A percentile compares a stretch with the other conserved stretches of the same genome.
Conservation (phyloP, 2,797 vertebrate genomes). For the Lithobates pipiens region DNA sequence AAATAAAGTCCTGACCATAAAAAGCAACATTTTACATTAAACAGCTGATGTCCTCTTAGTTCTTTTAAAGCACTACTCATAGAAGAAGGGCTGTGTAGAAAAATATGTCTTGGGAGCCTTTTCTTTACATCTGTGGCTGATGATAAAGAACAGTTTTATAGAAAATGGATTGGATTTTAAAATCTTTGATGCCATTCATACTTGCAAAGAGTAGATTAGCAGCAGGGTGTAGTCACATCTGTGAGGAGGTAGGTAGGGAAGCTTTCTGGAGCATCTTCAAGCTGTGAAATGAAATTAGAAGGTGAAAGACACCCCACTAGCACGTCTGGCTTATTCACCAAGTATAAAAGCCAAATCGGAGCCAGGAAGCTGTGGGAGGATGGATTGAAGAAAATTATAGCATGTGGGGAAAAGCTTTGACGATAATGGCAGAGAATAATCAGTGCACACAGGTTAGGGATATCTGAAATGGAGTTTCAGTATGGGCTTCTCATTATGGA, state of each 20-base stretch:
- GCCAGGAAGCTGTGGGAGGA: slow-evolving; percentile 12
- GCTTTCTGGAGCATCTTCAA: slow-evolving; percentile 28
- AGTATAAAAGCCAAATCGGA: not conserved
- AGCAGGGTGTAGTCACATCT: slow-evolving; percentile 24
- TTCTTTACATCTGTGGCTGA: no score
- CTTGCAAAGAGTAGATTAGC: slow-evolving; percentile 12
- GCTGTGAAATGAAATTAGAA: slow-evolving; percentile 44
- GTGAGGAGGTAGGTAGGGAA: slow-evolving; percentile 9
- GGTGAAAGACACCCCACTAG: slow-evolving; percentile 23
- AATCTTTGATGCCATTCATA: slow-evolving; percentile 3
- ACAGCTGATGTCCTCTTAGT: no score
- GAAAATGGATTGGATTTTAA: not conserved
- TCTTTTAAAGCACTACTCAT: no score
- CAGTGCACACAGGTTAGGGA: not conserved
- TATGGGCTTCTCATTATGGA: not conserved
- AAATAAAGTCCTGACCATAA: no score
- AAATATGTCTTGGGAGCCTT: no score
- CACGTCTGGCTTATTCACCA: slow-evolving; percentile 18
- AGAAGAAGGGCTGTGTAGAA: no score
- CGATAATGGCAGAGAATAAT: not conserved
- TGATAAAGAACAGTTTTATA: not conserved
- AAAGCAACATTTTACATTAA: no score
- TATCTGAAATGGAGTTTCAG: not conserved
- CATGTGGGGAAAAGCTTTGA: not conserved
- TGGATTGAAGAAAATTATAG: slow-evolving; percentile 24